Conservation (phyloP, 2,797 vertebrate genomes). For the Cynopterus sphinx region DNA sequence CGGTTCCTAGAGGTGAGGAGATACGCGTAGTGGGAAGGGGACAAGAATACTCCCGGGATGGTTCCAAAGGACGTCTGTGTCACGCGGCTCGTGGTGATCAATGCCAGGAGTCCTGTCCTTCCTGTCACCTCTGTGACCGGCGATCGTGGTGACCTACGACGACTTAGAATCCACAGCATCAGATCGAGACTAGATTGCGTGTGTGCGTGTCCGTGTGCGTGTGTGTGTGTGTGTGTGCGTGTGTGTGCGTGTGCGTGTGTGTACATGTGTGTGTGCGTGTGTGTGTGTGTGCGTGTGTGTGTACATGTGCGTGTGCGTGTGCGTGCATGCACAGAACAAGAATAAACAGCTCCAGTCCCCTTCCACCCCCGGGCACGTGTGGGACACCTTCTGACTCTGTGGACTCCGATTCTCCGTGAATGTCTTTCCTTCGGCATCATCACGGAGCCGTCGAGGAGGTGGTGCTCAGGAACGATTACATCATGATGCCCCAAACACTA, state of each 20-base stretch:
- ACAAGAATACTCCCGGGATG: not conserved
- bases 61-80: conserved; percentile 52
- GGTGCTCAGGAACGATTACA: not conserved
- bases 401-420: not conserved
- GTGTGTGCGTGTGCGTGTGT: no score
- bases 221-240: no score
- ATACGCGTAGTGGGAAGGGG: not conserved
- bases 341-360: not conserved
- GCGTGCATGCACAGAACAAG: not conserved
- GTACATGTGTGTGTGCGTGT: not conserved
- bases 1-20: not conserved
- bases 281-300: not conserved
- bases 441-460: not conserved
- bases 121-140: not conserved
- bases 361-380: not conserved
- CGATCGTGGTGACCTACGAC: not conserved
- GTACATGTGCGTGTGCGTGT: no score
- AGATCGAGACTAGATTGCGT: not conserved
- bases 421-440: not conserved
- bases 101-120: conserved; percentile 29
- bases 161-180: not conserved
- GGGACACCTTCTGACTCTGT: not conserved
- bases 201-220: not conserved
- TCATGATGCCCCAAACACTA: not conserved
- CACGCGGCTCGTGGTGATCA: not conserved